Evolutionary conservation across 2,888 invertebrate species (phyloP).

Genomic region (Pristionchus maxplancki): DNA sequence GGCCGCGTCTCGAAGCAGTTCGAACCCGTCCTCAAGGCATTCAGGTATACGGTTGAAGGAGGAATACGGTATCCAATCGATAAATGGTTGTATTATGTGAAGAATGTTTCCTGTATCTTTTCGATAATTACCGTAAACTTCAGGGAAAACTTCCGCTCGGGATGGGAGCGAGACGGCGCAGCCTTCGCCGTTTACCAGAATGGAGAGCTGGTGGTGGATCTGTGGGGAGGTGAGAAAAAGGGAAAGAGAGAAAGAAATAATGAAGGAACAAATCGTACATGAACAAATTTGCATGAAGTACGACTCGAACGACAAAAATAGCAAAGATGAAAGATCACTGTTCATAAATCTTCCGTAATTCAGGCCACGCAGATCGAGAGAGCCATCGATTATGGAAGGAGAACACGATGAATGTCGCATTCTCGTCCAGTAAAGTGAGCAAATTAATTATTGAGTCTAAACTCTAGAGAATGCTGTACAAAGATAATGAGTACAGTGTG

Average conservation of each 20-base stretch:
- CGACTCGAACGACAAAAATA: too few relatives aligned
- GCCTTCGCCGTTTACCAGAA: slow-evolving; percentile 78
- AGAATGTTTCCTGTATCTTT: background rate
- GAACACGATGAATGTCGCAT: slow-evolving; percentile 69
- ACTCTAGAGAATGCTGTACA: background rate
- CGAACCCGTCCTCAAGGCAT: slow-evolving; percentile 50
- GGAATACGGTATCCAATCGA: background rate
- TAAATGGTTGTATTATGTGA: background rate
- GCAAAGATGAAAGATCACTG: background rate
- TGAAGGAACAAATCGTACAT: background rate
- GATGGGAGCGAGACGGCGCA: slow-evolving; percentile 77
- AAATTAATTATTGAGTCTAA: background rate
- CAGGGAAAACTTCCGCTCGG: slow-evolving; percentile 66
- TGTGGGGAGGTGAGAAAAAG: slow-evolving; percentile 78
- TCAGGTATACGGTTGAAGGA: slow-evolving; percentile 33
- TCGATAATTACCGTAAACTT: background rate
- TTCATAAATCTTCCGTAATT: background rate
- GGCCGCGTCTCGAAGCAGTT: slow-evolving; percentile 49
- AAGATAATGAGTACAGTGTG: background rate
- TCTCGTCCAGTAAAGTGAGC: slow-evolving; percentile 66
- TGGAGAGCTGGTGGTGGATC: slow-evolving; percentile 77
- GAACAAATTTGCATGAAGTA: too few relatives aligned
- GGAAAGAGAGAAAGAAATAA: background rate
- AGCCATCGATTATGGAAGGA: slow-evolving; percentile 65
- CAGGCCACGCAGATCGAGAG: slow-evolving; percentile 75